phyloP scores from a whole-genome alignment of 2,113 vertebrate species.

The Puma concolor region DNA sequence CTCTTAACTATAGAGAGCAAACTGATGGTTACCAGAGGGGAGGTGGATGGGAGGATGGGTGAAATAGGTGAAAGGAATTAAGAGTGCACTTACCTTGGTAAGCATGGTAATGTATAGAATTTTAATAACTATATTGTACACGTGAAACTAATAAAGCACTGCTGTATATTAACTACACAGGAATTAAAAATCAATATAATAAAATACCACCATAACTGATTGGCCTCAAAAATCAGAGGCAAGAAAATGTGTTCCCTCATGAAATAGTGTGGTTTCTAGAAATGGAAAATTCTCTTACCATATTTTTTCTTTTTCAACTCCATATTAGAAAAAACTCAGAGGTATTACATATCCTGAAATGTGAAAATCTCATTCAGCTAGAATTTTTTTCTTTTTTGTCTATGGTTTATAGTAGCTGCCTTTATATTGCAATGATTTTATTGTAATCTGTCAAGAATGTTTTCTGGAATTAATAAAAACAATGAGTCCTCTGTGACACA shows the following conservation, averaged over 20 bases:
- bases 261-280: neutral
- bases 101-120: neutral
- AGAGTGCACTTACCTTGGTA: neutral
- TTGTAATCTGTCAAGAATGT: neutral
- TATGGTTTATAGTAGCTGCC: neutral
- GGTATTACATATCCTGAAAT: neutral
- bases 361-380: neutral
- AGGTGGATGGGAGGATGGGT: neutral
- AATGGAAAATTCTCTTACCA: neutral
- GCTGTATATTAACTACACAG: neutral
- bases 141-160: neutral
- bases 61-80: neutral
- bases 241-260: neutral
- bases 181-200: neutral
- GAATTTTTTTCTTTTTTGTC: neutral
- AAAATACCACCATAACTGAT: neutral
- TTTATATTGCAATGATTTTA: conserved; percentile 11
- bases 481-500: neutral
- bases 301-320: neutral
- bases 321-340: neutral
- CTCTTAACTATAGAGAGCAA: neutral
- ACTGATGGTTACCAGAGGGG: neutral
- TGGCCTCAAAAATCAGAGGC: neutral
- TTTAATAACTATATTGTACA: neutral
- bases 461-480: conserved; percentile 3